Percentiles rank a stretch among this genome's conserved stretches.
Conservation (phyloP, 2,113 vertebrate species). For the Geococcyx californianus region DNA sequence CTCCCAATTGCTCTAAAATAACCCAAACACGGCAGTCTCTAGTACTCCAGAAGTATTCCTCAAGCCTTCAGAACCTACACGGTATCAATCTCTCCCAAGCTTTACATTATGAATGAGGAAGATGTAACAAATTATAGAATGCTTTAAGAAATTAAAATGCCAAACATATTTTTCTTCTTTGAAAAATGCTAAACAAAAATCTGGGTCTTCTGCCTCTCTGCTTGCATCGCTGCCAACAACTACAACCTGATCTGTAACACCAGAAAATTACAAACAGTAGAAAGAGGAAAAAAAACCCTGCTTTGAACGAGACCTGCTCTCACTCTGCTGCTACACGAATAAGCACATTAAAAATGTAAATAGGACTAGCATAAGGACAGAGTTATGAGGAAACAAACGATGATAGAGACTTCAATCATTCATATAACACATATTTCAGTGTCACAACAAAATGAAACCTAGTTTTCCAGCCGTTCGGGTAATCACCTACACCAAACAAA, state of each 20-base stretch:
- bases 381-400: neutral
- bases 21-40: neutral
- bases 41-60: neutral
- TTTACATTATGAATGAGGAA: conserved; percentile 27
- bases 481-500: neutral
- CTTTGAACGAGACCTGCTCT: neutral
- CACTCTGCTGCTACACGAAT: neutral
- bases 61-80: neutral
- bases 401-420: conserved; percentile 14
- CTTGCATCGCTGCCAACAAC: conserved; percentile 44
- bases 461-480: neutral
- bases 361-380: neutral
- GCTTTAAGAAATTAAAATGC: conserved; percentile 58
- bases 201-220: conserved; percentile 47
- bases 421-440: neutral
- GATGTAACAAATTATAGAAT: conserved; percentile 39
- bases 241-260: conserved; percentile 42
- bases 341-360: conserved; percentile 40
- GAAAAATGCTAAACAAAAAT: conserved; percentile 48
- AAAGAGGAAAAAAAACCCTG: neutral
- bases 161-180: conserved; percentile 39
- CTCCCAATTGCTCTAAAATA: neutral
- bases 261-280: neutral
- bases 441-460: conserved; percentile 2
- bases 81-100: neutral